A percentile compares a stretch with the other conserved stretches of the same genome.
Evolutionary conservation across 2,797 vertebrate genomes (phyloP).

Genomic region (Enteromius paludinosus): DNA sequence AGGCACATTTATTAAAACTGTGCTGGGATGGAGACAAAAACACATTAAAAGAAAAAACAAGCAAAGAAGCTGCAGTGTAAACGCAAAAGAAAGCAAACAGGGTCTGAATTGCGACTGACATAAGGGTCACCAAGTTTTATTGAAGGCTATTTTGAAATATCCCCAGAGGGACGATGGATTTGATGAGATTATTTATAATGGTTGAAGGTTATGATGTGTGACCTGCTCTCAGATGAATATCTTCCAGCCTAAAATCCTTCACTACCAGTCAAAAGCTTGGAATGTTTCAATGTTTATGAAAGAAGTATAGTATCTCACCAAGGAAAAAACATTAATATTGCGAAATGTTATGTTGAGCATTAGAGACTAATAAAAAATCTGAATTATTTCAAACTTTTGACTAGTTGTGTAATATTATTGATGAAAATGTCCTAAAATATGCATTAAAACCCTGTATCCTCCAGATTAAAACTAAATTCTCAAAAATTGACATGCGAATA

Average conservation of each 20-base stretch:
- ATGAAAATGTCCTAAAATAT: neutral
- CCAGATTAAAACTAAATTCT: constrained; percentile 9
- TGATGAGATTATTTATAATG: neutral
- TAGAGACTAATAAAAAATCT: neutral
- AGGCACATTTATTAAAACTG: constrained; percentile 12
- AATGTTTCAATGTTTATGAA: neutral
- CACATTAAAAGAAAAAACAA: neutral
- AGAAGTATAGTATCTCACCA: neutral
- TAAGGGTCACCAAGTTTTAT: neutral
- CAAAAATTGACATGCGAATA: neutral
- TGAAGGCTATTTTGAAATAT: constrained; percentile 18
- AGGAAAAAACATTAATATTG: neutral
- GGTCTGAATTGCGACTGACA: neutral
- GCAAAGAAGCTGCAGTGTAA: neutral
- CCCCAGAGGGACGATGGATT: neutral
- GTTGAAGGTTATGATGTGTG: neutral
- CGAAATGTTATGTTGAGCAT: neutral
- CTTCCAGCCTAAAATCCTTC: neutral
- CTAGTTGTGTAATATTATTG: neutral
- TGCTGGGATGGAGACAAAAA: neutral
- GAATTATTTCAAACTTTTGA: neutral
- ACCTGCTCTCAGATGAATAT: neutral
- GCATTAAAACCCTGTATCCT: neutral
- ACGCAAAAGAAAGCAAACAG: neutral
- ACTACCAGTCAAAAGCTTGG: neutral